Base-by-base conservation (phyloP, 2,797 vertebrate genomes). In the Geotrypetes seraphini region DNA sequence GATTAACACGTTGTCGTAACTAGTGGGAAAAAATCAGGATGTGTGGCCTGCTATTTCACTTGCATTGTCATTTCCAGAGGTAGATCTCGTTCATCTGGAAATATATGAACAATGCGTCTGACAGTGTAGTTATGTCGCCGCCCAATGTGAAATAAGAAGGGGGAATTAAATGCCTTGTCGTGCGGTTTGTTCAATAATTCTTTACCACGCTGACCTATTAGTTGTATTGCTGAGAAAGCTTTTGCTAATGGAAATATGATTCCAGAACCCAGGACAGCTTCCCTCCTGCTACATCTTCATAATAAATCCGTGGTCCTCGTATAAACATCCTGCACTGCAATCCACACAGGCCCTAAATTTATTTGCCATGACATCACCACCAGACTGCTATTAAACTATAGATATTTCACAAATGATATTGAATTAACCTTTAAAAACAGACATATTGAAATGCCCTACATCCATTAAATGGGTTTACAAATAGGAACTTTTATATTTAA, bases 381-480 rank as follows among this genome's bases (percentile, higher is more conserved):
- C 57, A 61, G 51, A 22, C 15, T 56, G 51, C 56, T 49, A 40
- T 70, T 63, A 53, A 62, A 60, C 31, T 42, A 36, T 54, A 35
- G 42, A 44, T 32, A 31, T 20, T 45, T 47, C 22, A 24, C 51
- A 56, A 59, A 44, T 17, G 23, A 38, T 38, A 24, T n/a, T 54
- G 39, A 31, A 43, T 33, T 62, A 65, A 70, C 62, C 60, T 73
- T 74, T 69, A 65, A 39, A 60, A 31, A 39, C 46, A 57, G 43
- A 42, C 33, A 33, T 57, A 46, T 43, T 31, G 36, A 62, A 62
- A 57, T 53, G 31, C 36, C 50, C 31, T 34, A 12, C 41, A 30
- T 40, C 41, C 50, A 25, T 46, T 60, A 55, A 60, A 62, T 55
- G 48, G 47, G 27, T 38, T 38, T 42, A 0, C 0, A 17, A 50